phyloP scores from a whole-genome alignment of 2,888 invertebrate genomes.

The Eugnorisma glareosa region DNA sequence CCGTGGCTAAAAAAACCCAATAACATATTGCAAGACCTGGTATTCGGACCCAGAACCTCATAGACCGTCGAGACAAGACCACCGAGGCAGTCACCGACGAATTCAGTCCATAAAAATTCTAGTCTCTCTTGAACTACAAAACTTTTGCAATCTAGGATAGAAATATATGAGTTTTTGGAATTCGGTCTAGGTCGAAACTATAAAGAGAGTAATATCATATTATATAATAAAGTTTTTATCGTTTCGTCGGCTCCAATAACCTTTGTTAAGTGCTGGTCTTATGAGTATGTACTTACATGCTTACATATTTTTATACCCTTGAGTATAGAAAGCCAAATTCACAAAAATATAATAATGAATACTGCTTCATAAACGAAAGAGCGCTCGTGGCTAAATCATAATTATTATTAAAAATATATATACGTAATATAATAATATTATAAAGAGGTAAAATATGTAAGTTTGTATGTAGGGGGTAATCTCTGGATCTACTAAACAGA shows the following conservation, averaged over 20 bases:
- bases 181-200: constrained; percentile 23
- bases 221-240: constrained; percentile 30
- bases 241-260: constrained; percentile 9
- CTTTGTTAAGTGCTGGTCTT: constrained; percentile 3
- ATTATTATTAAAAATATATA: too few relatives aligned
- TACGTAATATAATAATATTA: too few relatives aligned
- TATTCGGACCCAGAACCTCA: background rate
- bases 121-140: constrained; percentile 12
- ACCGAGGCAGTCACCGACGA: background rate
- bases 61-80: background rate
- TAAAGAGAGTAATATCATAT: constrained; percentile 8
- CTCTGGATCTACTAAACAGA: too few relatives aligned
- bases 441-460: too few relatives aligned
- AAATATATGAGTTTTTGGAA: constrained; percentile 2
- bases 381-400: background rate
- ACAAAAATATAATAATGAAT: background rate
- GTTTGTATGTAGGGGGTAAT: too few relatives aligned
- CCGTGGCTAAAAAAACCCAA: background rate
- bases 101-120: constrained; percentile 14
- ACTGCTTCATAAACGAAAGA: background rate
- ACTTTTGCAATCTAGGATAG: constrained; percentile 19
- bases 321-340: too few relatives aligned
- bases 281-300: background rate
- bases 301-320: background rate
- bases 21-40: too few relatives aligned